A percentile compares a stretch with the other conserved stretches of the same genome.
Conservation (phyloP, 2,888 invertebrate species). For the Stratiomys singularior region DNA sequence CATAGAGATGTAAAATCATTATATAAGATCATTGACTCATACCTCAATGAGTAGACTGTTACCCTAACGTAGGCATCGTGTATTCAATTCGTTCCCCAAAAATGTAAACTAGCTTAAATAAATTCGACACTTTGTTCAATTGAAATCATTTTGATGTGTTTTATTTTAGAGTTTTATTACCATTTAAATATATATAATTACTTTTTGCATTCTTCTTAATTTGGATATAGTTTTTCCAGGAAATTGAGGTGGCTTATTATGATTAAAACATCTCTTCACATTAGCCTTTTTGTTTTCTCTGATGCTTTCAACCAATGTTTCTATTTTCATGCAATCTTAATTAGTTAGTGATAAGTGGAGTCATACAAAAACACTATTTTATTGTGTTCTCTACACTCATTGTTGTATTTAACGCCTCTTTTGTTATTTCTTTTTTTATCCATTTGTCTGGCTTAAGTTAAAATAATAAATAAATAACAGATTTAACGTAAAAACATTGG, state of each 20-base stretch:
- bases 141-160: too few relatives aligned
- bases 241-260: background rate
- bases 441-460: slow-evolving; percentile 10
- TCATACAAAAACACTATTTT: slow-evolving; percentile 12
- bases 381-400: background rate
- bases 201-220: background rate
- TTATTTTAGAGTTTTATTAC: background rate
- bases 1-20: too few relatives aligned
- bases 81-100: too few relatives aligned
- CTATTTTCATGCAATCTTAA: slow-evolving; percentile 1
- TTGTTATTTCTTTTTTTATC: background rate
- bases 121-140: too few relatives aligned
- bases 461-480: slow-evolving; percentile 45
- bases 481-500: slow-evolving; percentile 31
- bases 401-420: slow-evolving; percentile 1
- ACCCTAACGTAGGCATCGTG: too few relatives aligned
- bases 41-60: too few relatives aligned
- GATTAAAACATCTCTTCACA: slow-evolving; percentile 5
- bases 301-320: background rate
- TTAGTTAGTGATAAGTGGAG: background rate
- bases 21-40: too few relatives aligned
- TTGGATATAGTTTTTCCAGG: slow-evolving; percentile 19
- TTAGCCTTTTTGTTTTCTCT: background rate
- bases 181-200: slow-evolving; percentile 6
- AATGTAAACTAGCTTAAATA: too few relatives aligned